Base-by-base conservation (phyloP, 1,140 invertebrate genomes). In the Ooceraea biroi region DNA sequence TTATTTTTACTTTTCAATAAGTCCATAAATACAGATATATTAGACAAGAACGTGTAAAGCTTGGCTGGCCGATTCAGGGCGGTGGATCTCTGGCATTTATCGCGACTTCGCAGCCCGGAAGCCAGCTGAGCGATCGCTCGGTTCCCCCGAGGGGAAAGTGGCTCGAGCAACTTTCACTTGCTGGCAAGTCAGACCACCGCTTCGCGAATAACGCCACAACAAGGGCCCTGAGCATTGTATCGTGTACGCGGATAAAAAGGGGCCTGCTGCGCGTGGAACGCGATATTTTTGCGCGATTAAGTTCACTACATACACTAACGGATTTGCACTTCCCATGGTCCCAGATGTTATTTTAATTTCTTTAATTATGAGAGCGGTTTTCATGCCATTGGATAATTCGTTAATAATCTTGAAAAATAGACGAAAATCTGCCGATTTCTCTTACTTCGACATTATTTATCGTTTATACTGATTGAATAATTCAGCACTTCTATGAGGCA, bases 91-190 rank as follows among this genome's bases (percentile, higher is more conserved):
- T 84, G 84, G 85, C 88, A 90, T 90, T 89, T 83, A 74, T 76
- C 77, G 85, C 84, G 86, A 71, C 87, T 86, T 88, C 48, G 69
- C 69, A 87, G 91, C 90, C 91, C 93, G 93, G 93, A 94, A 94
- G 93, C 92, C 90, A 90, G 87, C 85, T 89, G 92, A 89, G 88
- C 83, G 86, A 86, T 87, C 87, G 85, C 73, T 83, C 85, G 73
- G 84, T 87, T 91, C 89, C 80, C 88, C 88, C 85, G 87, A 90
- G 91, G 93, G 92, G 93, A 94, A 94, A 94, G 93, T 94, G 90
- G 92, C 90, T 90, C 83, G 88, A 90, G 89, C 92, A 94, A 93
- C 93, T 94, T 94, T 94, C 93, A 94, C 93, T 93, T 85, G 86
- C 86, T 88, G 85, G 80, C 82, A 74, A 83, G 72, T 85, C 86